Evolutionary conservation across 2,888 invertebrate species (phyloP).

Genomic region (Chrysomela aeneicollis): DNA sequence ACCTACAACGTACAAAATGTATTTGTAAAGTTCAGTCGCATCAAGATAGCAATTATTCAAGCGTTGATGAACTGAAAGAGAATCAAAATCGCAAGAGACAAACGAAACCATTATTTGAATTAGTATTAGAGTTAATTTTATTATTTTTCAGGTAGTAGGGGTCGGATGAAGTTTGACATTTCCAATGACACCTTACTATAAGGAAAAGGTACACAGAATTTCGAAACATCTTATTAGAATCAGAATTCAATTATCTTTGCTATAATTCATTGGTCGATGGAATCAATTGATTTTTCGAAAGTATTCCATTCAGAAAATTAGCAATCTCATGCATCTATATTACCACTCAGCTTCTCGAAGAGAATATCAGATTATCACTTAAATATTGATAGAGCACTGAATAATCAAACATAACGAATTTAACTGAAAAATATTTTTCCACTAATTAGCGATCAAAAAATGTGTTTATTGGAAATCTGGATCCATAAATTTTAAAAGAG

Average conservation of each 20-base stretch:
- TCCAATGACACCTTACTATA: conserved; percentile 65
- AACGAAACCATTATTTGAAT: conserved; percentile 15
- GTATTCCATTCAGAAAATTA: no score
- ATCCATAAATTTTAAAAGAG: no score
- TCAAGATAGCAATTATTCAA: conserved; percentile 26
- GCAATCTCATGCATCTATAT: background rate
- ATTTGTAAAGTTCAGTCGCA: conserved; percentile 28
- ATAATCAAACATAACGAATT: no score
- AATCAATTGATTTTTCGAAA: background rate
- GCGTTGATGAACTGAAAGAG: conserved; percentile 29
- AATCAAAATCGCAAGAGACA: conserved; percentile 27
- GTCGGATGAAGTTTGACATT: conserved; percentile 54
- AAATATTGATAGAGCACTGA: no score
- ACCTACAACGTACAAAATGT: conserved; percentile 33
- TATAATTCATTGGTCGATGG: conserved; percentile 34
- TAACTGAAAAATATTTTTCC: no score
- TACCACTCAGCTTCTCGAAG: no score
- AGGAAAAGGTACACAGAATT: conserved; percentile 57
- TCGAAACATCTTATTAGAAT: conserved; percentile 31
- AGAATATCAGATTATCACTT: no score
- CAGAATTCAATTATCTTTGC: conserved; percentile 25
- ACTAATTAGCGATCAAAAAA: no score
- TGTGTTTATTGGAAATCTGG: no score
- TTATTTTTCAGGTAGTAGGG: background rate
- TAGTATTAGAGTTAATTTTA: conserved; percentile 13